Evolutionary conservation across 1,140 invertebrate genomes (phyloP).

Genomic region (Coenobita brevimanus): DNA sequence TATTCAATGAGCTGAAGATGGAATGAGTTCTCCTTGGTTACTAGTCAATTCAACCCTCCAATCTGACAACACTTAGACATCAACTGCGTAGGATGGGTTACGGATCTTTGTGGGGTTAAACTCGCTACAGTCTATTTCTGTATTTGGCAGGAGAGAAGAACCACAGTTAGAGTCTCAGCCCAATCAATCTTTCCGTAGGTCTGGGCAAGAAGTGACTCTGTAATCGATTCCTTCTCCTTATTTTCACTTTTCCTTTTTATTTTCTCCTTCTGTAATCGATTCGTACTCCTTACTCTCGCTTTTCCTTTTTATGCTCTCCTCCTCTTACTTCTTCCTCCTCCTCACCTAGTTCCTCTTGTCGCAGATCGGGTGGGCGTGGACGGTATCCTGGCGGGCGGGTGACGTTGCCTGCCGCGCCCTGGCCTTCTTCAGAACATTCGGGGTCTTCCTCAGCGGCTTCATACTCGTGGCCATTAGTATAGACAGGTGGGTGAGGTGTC

Average conservation of each 20-base stretch:
- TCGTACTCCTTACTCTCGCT: too few relatives aligned
- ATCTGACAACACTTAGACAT: too few relatives aligned
- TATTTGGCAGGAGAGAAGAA: too few relatives aligned
- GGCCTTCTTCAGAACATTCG: constrained; percentile 89
- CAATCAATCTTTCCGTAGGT: too few relatives aligned
- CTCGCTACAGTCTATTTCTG: too few relatives aligned
- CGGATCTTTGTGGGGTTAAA: too few relatives aligned
- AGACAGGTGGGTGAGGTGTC: background rate
- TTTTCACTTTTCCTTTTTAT: background rate
- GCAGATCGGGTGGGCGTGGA: constrained; percentile 72
- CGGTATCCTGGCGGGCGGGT: constrained; percentile 76
- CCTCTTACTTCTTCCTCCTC: background rate
- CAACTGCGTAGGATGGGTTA: too few relatives aligned
- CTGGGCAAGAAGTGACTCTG: too few relatives aligned
- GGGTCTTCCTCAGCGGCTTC: constrained; percentile 87
- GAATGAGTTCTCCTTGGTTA: too few relatives aligned
- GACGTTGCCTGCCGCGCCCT: constrained; percentile 87
- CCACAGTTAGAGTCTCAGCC: too few relatives aligned
- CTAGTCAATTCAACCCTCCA: too few relatives aligned
- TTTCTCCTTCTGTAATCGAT: background rate
- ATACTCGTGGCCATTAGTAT: constrained; percentile 24
- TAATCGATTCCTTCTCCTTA: background rate
- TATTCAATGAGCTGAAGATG: too few relatives aligned
- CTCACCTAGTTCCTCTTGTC: background rate
- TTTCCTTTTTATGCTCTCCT: background rate